Base-by-base conservation (phyloP, 2,113 vertebrate species). In the Hemiscyllium ocellatum region DNA sequence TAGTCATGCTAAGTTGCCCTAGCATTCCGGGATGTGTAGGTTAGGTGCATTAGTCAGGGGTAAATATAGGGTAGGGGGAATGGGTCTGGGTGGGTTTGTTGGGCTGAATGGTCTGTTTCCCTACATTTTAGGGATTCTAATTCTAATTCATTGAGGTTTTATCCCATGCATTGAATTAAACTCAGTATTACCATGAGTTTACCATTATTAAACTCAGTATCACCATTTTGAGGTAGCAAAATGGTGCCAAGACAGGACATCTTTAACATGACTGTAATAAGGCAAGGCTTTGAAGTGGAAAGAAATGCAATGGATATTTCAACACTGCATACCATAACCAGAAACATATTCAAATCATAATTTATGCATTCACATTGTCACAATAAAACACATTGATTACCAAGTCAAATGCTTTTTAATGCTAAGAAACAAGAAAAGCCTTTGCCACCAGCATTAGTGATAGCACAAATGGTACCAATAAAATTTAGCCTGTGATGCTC, bases 291-390 rank as follows among this genome's bases (percentile, higher is more conserved):
- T 91, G 56, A 91, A 91, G 52, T 65, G 29, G 56, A 66, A 91
- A 66, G 89, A 61, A 24, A 4, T 33, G 61, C 61, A 61, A 13
- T 52, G 26, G 24, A 22, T 3, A 90, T 8, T 61, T 90, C 61
- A 90, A 90, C 29, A 61, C 13, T 61, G 3, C 29, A 3, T n/a
- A 0, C 33, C 61, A 91, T 91, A n/a, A 61, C 87, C 7, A 2
- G 29, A 65, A 29, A 91, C 65, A 61, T 19, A n/a, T 93, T 93
- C 89, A 93, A 93, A 93, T 93, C n/a, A 37, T 66, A 93, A 37
- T 91, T 93, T 93, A 68, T 37, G 61, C 33, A 66, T 93, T 93
- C 89, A 93, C 89, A n/a, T 66, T 37, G 61, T 37, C 37, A 17
- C 89, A 66, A 93, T 68, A 93, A 93, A 93, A 93, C 13, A 42